Conservation (phyloP, 2,888 invertebrate species). For the Venustoraphidia nigricollis region DNA sequence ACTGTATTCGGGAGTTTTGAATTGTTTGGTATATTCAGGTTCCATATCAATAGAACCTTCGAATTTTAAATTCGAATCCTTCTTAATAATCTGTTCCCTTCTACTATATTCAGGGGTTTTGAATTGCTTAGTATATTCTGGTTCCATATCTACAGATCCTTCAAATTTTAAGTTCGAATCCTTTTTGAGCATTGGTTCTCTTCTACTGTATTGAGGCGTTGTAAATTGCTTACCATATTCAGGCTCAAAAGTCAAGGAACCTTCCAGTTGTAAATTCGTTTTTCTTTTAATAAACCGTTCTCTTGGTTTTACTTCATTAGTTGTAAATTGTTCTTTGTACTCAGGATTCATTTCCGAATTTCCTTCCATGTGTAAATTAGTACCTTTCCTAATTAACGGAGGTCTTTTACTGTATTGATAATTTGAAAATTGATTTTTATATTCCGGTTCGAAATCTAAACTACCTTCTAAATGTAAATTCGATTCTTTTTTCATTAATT, state of each 20-base stretch:
- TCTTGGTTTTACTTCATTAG: slow-evolving; percentile 12
- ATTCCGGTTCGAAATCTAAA: slow-evolving; percentile 21
- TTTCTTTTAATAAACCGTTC: slow-evolving; percentile 25
- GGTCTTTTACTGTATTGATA: slow-evolving; percentile 5
- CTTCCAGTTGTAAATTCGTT: slow-evolving; percentile 33
- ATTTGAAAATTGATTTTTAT: slow-evolving; percentile 21
- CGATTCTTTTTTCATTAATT: slow-evolving; percentile 27
- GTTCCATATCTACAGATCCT: slow-evolving; percentile 25
- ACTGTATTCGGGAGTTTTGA: slow-evolving; percentile 1
- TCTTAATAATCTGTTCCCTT: slow-evolving; percentile 20
- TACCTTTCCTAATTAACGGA: neutral
- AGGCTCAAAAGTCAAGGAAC: slow-evolving; percentile 27
- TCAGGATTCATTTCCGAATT: slow-evolving; percentile 4
- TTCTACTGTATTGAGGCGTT: slow-evolving; percentile 12
- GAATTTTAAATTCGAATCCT: slow-evolving; percentile 29
- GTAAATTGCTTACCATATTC: slow-evolving; percentile 25
- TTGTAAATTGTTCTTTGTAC: neutral
- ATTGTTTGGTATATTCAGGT: slow-evolving; percentile 24
- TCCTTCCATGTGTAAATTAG: slow-evolving; percentile 3
- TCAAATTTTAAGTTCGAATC: slow-evolving; percentile 32
- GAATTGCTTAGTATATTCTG: slow-evolving; percentile 27
- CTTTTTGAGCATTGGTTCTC: slow-evolving; percentile 21
- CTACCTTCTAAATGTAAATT: slow-evolving; percentile 34
- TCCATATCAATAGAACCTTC: slow-evolving; percentile 27
- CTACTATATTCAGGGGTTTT: slow-evolving; percentile 11